Conservation (phyloP, 1,140 invertebrate genomes). For the Pachypeltis micranthus region DNA sequence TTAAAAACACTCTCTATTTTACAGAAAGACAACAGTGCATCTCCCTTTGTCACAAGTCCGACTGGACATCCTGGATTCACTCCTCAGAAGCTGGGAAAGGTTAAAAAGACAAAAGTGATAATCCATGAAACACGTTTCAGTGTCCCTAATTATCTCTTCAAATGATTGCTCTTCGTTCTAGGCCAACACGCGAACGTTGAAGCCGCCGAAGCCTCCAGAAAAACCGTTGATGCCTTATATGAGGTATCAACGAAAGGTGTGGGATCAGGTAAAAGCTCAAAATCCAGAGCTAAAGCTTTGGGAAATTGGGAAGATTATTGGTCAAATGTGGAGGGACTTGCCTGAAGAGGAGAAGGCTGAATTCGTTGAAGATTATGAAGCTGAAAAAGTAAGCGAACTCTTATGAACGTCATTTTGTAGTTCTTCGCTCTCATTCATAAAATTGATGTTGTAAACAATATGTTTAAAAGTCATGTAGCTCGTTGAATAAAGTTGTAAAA, state of each 20-base stretch:
- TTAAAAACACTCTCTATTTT: conserved; percentile 25
- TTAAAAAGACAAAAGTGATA: background rate
- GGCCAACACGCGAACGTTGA: conserved; percentile 66
- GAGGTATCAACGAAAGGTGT: conserved; percentile 90
- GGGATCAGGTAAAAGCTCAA: conserved; percentile 89
- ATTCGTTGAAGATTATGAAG: conserved; percentile 93
- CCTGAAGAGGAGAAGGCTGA: conserved; percentile 86
- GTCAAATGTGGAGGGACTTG: conserved; percentile 95
- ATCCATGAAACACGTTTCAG: background rate
- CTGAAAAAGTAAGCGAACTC: conserved; percentile 96
- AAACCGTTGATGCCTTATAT: conserved; percentile 98
- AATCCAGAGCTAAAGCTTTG: conserved; percentile 92
- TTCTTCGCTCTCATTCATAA: no score
- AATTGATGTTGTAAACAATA: no score
- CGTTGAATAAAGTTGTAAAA: no score
- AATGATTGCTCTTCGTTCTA: conserved; percentile 21
- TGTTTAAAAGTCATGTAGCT: no score
- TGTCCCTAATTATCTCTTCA: conserved; percentile 8
- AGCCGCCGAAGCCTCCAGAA: conserved; percentile 91
- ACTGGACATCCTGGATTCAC: conserved; percentile 87
- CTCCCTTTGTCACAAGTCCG: conserved; percentile 72
- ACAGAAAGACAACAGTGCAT: conserved; percentile 47
- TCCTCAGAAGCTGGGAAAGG: conserved; percentile 81
- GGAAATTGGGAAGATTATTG: conserved; percentile 98
- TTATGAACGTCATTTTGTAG: no score